These are phyloP conservation scores for Caiman crocodilus DNA, from an alignment of 2,797 vertebrate genomes.

Conservation along the genomic window DNA sequence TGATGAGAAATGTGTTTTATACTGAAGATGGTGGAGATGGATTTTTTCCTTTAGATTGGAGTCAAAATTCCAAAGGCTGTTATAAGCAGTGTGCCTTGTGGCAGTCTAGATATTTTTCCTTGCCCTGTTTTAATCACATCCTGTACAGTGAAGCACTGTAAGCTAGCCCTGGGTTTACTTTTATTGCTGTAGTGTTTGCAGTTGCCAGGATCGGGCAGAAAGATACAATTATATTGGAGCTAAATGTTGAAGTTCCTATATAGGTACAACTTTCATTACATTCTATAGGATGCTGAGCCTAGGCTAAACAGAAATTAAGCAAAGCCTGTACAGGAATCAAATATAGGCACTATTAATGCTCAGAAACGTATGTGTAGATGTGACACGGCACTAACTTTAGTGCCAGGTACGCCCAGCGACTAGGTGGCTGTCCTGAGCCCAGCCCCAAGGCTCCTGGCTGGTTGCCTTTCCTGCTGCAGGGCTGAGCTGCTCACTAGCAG, in stretches of 20 bases:
- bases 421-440: no score
- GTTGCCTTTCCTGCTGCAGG: no score
- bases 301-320: not conserved
- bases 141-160: not conserved
- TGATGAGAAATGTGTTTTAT: constrained; percentile 54
- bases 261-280: not conserved
- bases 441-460: no score
- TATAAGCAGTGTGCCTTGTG: not conserved
- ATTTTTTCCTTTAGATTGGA: not conserved
- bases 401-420: no score
- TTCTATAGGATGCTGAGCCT: not conserved
- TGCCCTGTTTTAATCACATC: not conserved
- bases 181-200: not conserved
- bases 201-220: not conserved
- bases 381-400: no score
- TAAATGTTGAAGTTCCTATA: not conserved
- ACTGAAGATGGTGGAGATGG: not conserved
- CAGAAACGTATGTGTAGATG: no score
- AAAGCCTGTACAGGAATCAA: not conserved
- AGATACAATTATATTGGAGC: not conserved
- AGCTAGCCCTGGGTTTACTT: constrained; percentile 35
- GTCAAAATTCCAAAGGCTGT: constrained; percentile 30
- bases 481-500: no score
- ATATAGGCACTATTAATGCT: no score
- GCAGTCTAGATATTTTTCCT: constrained; percentile 7